Evolutionary conservation across 2,113 vertebrate species (phyloP), one percentile per base, ranked within the genome.

Genomic region (Syngnathus floridae): DNA sequence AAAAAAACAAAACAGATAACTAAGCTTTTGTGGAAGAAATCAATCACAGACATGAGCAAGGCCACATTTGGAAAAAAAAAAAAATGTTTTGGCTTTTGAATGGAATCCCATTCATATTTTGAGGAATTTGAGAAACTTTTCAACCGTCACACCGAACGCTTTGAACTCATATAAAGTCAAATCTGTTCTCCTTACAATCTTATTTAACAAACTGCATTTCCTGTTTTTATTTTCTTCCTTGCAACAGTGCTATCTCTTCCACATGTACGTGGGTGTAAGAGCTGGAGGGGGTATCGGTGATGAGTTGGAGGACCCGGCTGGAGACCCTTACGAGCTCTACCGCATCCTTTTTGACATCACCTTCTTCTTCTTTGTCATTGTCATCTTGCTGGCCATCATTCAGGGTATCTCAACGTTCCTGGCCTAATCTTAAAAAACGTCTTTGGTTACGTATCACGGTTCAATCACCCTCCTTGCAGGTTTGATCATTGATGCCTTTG

Each of bases 321-420:
- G 97, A 41, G 96, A 99, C 70, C 94, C 95, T n/a, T 98, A 94
- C 0, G 97, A 99, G 83, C 96, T 99, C 83, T 98, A 97, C 76
- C 93, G 97, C 74, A 98, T 99, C 70, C 92, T 99, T 82, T 99
- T 98, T 51, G 97, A 99, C 88, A 99, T 99, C 81, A 99, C 96
- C 10, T 99, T 99, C 89, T 99, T 99, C 92, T 99, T 99, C 91
- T 99, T 99, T 2, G 96, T 99, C 81, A 97, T 99, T 26, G 97
- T 99, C 88, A 99, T 99, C 86, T 84, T 99, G 68, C 84, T 99
- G 88, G 97, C 97, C 85, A 98, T 99, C 86, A 99, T 99, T 87
- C 97, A 99, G 94, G 97, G 96, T 97, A 88, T 3, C 0, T 2
- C 1, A 0, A 2, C 40, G 12, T 51, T 0, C 43, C 12, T 49